Base-by-base conservation (phyloP, 2,113 vertebrate species). In the Grammomys surdaster region DNA sequence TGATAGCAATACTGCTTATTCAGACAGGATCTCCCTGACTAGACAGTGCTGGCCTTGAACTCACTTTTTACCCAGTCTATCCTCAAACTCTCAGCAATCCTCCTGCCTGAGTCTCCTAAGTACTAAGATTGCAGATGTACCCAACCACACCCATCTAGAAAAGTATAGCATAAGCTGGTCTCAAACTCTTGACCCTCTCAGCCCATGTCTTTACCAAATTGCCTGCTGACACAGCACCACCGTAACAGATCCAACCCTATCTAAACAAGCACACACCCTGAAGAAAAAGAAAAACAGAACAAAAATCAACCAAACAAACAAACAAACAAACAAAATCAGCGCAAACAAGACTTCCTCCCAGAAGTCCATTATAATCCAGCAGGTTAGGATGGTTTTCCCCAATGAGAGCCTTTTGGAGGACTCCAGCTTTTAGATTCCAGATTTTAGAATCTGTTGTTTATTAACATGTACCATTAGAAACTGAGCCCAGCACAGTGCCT, bases 381-480 rank as follows among this genome's bases (percentile, higher is more conserved):
- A 46, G 5, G 7, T 2, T 1, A 65, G 60, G 17, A 1, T 75
- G 1, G 51, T 0, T 48, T 56, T n/a, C 82, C 40, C 8, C 86
- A 40, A 7, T 0, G 1, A 70, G 33, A 48, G 70, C 43, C 8
- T 33, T 19, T 46, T 48, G 9, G 0, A 26, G 17, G 7, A 51
- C 82, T 48, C 28, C 1, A 58, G 4, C 28, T 0, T 17, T n/a
- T n/a, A n/a, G n/a, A n/a, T n/a, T n/a, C n/a, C n/a, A n/a, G n/a
- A n/a, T 8, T 10, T 24, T 40, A 17, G 4, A 36, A 36, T 33
- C 6, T 11, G 26, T 12, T 33, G 2, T 80, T 69, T 6, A 56
- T n/a, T 43, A 84, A 4, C 1, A 11, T 24, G 26, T 80, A 58
- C 90, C 43, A 0, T 17, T 31, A 14, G 26, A 8, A 33, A 65